Base-by-base conservation (phyloP, 2,888 invertebrate genomes). In the Erpobdella octoculata region DNA sequence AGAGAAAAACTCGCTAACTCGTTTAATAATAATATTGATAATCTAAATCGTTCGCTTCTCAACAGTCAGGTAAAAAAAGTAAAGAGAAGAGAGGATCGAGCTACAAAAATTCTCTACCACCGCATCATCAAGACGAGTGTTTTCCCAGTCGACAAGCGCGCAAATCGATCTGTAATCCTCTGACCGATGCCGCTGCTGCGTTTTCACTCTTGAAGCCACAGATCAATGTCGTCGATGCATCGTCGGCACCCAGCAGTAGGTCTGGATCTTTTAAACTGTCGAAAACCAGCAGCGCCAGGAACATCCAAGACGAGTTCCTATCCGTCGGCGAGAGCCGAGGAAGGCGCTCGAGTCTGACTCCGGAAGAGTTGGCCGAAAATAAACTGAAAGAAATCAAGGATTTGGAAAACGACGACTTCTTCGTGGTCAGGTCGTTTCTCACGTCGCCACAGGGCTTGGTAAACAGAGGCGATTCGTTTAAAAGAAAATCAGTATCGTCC, bases 381-480 rank as follows among this genome's bases (percentile, higher is more conserved):
- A 72, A 72, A 61, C 58, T 72, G 35, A 31, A 70, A 36, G 70
- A 72, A 31, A 71, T 72, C 41, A 53, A 72, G 53, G 21, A 68
- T 31, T 36, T 72, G 33, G 61, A 72, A 36, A 38, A 70, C 0
- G 72, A 72, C 15, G 70, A 70, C 33, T 70, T 69, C 46, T 62
- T 59, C 25, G 59, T 72, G 2, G 72, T 72, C 6, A 64, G 72
- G 0, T 61, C 62, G 31, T 72, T 72, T 36, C 62, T 70, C 25
- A 72, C 65, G 4, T 72, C 72, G 18, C 70, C 70, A 8, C 28
- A 68, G 41, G 72, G 72, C 4, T 35, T 70, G 37, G 70, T 72
- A 28, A 61, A 72, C 59, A 31, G 70, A 70, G 70, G 70, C 25
- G 72, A 72, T 53, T 72, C 72, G 15, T 70, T 72, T 48, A 64